Percentiles rank a stretch among this genome's conserved stretches.
phyloP scores from a whole-genome alignment of 2,113 vertebrate species.

The Planiliza haematocheilus region DNA sequence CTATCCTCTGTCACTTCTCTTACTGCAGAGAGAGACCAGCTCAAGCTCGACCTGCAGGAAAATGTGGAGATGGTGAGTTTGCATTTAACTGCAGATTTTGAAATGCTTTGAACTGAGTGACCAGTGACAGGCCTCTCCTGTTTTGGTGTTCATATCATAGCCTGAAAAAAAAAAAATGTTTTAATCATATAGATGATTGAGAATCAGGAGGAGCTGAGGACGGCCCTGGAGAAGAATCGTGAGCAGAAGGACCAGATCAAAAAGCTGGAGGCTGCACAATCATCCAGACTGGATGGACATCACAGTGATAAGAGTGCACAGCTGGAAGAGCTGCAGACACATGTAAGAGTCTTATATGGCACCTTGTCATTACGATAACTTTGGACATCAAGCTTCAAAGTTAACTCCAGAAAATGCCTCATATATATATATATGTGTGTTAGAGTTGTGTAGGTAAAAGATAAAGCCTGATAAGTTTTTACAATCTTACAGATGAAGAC shows the following conservation, averaged over 20 bases:
- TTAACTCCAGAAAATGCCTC: too few species aligned
- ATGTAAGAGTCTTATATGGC: constrained; percentile 25
- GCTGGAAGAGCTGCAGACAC: constrained; percentile 29
- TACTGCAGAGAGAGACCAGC: constrained; percentile 47
- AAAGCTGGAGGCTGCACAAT: constrained; percentile 20
- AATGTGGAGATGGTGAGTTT: constrained; percentile 68
- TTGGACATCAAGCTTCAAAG: too few species aligned
- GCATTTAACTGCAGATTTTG: not conserved
- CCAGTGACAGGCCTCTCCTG: not conserved
- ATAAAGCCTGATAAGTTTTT: not conserved
- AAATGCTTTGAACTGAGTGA: not conserved
- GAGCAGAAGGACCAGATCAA: constrained; percentile 44
- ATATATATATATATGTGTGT: too few species aligned
- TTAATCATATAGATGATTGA: constrained; percentile 67
- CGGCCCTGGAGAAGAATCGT: constrained; percentile 38
- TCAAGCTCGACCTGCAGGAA: constrained; percentile 48
- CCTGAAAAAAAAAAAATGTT: too few species aligned
- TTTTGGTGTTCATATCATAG: not conserved
- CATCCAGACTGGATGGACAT: not conserved
- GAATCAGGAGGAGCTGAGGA: constrained; percentile 66
- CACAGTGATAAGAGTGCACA: constrained; percentile 7
- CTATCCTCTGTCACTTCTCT: constrained; percentile 18
- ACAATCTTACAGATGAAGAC: constrained; percentile 17
- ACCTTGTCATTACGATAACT: too few species aligned
- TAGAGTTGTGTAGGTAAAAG: too few species aligned